These are phyloP conservation scores for Argyra leucocephala DNA, from an alignment of 2,888 invertebrate species.

Conservation along the genomic window DNA sequence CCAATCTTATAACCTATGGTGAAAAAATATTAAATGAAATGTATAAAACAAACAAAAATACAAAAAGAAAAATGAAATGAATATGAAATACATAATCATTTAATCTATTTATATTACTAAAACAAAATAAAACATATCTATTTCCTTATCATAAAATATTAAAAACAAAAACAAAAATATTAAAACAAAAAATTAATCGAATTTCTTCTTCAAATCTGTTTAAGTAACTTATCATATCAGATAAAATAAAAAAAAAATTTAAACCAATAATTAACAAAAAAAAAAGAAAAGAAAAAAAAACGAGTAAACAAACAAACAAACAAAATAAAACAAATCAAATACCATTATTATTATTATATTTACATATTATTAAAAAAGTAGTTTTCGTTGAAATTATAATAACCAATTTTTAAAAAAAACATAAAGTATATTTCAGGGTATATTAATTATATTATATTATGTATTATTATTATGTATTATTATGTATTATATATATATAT, in stretches of 20 bases:
- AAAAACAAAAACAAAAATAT: neutral
- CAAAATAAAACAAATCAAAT: neutral
- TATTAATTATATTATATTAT: no score
- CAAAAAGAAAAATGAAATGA: neutral
- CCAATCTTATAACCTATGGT: no score
- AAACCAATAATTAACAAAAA: neutral
- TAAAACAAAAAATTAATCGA: neutral
- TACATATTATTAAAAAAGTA: neutral
- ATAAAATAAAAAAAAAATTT: neutral
- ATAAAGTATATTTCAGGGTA: no score
- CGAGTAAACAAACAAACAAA: neutral
- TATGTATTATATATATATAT: no score
- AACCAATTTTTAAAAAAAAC: neutral
- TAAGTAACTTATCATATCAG: constrained; percentile 1
- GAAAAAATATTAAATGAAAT: no score
- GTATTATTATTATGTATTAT: no score
- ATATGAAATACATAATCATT: neutral
- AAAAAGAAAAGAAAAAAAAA: neutral
- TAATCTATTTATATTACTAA: neutral
- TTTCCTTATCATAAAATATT: neutral
- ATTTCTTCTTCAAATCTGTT: constrained; percentile 6
- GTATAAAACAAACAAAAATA: neutral
- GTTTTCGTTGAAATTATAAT: neutral
- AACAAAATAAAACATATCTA: neutral
- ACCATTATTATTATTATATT: neutral